phyloP scores from a whole-genome alignment of 92 coral and sea anemone genomes.

The Paragorgia papillata region DNA sequence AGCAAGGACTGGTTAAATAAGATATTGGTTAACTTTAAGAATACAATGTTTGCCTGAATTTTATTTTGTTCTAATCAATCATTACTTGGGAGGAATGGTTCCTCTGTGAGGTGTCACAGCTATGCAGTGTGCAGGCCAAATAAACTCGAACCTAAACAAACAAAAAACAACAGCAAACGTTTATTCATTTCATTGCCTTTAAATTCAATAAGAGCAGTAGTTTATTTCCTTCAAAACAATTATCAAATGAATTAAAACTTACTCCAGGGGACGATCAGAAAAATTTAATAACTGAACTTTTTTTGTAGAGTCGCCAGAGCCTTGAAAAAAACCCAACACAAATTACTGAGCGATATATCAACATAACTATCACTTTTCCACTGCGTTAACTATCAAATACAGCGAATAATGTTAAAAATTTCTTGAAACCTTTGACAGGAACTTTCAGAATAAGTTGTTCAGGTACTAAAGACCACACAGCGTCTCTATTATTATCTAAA shows the following conservation, averaged over 20 bases:
- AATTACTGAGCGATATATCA: too few species aligned
- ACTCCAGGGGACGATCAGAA: slow-evolving; percentile 81
- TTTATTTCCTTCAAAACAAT: not conserved
- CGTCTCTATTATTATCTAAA: slow-evolving; percentile 33
- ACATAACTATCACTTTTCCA: not conserved
- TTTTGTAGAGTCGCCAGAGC: slow-evolving; percentile 70
- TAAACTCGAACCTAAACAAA: slow-evolving; percentile 83
- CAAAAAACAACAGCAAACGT: slow-evolving; percentile 5
- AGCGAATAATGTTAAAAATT: too few species aligned
- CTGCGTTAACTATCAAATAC: too few species aligned
- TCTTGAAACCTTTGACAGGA: slow-evolving; percentile 67
- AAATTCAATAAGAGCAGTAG: not conserved
- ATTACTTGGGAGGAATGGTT: slow-evolving; percentile 85
- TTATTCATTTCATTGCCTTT: not conserved
- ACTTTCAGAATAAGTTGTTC: slow-evolving; percentile 81
- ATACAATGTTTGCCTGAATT: too few species aligned
- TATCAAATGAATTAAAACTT: slow-evolving; percentile 21
- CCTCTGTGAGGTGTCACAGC: slow-evolving; percentile 94
- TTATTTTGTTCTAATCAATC: not conserved
- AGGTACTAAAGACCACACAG: slow-evolving; percentile 83
- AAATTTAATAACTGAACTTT: slow-evolving; percentile 80
- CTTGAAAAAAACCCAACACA: slow-evolving; percentile 39
- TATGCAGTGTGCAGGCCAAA: slow-evolving; percentile 93
- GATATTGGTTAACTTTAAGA: too few species aligned
- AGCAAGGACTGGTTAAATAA: too few species aligned